Conservation (phyloP, 1,140 invertebrate species). For the Drosophila pectinifera region DNA sequence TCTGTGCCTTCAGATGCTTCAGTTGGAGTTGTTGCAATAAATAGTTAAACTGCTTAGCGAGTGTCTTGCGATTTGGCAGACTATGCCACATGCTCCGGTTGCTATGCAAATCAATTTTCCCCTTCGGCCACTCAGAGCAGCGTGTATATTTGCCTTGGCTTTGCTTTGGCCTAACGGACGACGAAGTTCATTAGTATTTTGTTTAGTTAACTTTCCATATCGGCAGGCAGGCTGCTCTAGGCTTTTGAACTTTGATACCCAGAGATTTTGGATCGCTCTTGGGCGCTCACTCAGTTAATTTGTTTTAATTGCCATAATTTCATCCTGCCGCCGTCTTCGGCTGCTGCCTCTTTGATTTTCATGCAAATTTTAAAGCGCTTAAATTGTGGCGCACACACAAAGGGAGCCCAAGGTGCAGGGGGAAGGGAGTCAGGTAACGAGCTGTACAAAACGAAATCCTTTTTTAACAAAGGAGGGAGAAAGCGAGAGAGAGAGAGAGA, state of each 20-base stretch:
- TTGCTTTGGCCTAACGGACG: constrained; percentile 7
- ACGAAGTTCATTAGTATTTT: constrained; percentile 73
- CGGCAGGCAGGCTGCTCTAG: not conserved
- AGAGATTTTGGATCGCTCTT: constrained; percentile 43
- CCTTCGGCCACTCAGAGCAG: not conserved
- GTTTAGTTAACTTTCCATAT: constrained; percentile 75
- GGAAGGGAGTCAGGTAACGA: constrained; percentile 48
- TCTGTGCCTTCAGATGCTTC: too few species aligned
- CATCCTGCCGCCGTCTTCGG: constrained; percentile 3
- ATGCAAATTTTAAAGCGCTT: constrained; percentile 79
- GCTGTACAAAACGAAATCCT: constrained; percentile 71
- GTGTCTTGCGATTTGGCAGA: constrained; percentile 58
- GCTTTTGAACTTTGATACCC: constrained; percentile 77
- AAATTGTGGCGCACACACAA: constrained; percentile 43
- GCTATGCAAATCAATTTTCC: constrained; percentile 79
- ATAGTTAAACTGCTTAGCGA: constrained; percentile 82
- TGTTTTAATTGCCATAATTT: constrained; percentile 66
- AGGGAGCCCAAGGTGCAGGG: not conserved
- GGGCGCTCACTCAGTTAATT: constrained; percentile 53
- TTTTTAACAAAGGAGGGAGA: constrained; percentile 61
- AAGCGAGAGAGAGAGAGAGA: too few species aligned
- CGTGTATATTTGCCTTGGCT: constrained; percentile 9
- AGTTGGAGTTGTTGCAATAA: constrained; percentile 52
- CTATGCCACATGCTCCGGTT: constrained; percentile 64
- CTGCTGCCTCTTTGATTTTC: constrained; percentile 55